These are phyloP conservation scores for Halocynthia roretzi DNA, from an alignment of 23 tunicate species.

Conservation along the genomic window DNA sequence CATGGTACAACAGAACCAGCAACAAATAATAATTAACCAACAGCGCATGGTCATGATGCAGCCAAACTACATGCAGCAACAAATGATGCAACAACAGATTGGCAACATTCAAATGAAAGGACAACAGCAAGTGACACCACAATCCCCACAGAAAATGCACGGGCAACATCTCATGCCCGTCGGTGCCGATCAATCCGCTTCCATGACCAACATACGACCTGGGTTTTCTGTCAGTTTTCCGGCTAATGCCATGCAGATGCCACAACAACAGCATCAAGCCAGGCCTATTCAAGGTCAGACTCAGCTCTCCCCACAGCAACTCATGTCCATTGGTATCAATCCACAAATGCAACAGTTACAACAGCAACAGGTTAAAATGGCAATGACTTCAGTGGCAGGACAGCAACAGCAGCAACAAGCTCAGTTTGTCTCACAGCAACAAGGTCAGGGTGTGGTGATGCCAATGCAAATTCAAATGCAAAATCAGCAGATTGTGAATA, in stretches of 20 bases:
- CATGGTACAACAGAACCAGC: conserved; percentile 27
- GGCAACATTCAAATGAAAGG: conserved; percentile 14
- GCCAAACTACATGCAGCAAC: conserved; percentile 7
- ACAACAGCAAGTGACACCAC: conserved; percentile 1
- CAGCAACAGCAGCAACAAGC: conserved; percentile 27
- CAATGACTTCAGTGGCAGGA: neutral
- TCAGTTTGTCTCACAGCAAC: neutral
- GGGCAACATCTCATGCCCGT: neutral
- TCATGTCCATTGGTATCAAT: conserved; percentile 13
- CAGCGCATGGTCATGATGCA: conserved; percentile 51
- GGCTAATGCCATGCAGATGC: conserved; percentile 21
- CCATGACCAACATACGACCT: conserved; percentile 1
- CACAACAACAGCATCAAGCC: conserved; percentile 7
- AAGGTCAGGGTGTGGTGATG: conserved; percentile 1
- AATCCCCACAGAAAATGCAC: conserved; percentile 10
- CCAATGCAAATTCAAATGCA: conserved; percentile 9
- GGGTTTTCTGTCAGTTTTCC: conserved; percentile 5
- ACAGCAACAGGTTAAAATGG: conserved; percentile 9
- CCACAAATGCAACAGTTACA: conserved; percentile 12
- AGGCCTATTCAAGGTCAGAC: neutral
- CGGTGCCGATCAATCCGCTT: neutral
- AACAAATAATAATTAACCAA: conserved; percentile 23
- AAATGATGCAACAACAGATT: conserved; percentile 13
- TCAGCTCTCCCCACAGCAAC: conserved; percentile 12
- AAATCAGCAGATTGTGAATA: neutral